These are phyloP conservation scores for Zalophus californianus DNA, from an alignment of 2,797 vertebrate genomes.

Conservation along the genomic window DNA sequence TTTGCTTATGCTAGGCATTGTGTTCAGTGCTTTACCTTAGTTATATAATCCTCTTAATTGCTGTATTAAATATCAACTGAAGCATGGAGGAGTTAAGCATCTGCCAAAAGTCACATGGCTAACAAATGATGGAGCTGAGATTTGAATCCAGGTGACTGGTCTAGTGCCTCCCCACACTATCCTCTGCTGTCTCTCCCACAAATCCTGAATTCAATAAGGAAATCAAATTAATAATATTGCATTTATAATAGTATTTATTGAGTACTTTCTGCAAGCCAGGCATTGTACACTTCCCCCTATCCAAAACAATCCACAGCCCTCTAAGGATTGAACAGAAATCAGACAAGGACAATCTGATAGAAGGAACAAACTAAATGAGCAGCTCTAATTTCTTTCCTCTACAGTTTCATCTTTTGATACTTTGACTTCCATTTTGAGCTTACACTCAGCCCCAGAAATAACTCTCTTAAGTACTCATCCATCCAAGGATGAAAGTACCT, in stretches of 20 bases:
- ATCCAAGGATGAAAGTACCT: neutral
- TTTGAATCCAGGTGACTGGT: neutral
- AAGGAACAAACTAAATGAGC: neutral
- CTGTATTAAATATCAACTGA: neutral
- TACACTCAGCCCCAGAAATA: neutral
- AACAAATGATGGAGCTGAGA: neutral
- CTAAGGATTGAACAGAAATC: neutral
- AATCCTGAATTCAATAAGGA: neutral
- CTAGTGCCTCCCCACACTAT: neutral
- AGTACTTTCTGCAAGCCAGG: neutral
- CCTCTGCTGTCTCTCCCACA: neutral
- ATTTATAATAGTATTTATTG: neutral
- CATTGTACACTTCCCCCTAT: neutral
- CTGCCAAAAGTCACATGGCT: neutral
- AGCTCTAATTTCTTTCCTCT: conserved; percentile 10
- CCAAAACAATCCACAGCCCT: neutral
- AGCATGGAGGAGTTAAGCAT: neutral
- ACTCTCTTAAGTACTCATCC: conserved; percentile 5
- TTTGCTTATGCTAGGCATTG: neutral
- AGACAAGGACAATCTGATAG: neutral
- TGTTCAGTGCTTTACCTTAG: neutral
- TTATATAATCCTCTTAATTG: neutral
- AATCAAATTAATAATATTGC: neutral
- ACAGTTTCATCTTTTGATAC: neutral
- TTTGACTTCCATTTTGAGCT: conserved; percentile 8